Conservation (phyloP, 1,140 invertebrate species). For the Drosophila triauraria region DNA sequence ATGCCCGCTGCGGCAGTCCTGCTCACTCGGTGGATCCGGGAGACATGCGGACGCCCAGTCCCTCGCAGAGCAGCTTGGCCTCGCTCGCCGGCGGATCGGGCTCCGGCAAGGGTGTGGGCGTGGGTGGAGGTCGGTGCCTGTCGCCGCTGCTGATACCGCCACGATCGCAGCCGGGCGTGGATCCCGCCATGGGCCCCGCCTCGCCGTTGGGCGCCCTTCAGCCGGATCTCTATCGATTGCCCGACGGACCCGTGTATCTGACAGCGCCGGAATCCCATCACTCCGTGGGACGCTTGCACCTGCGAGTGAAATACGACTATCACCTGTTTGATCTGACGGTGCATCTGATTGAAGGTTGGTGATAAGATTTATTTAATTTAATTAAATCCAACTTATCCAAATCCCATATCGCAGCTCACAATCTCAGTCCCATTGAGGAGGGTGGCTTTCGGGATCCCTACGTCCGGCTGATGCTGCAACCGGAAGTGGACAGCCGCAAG, state of each 20-base stretch:
- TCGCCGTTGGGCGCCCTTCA: conserved; percentile 93
- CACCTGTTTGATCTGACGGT: conserved; percentile 94
- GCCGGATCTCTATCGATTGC: conserved; percentile 92
- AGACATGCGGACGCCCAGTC: conserved; percentile 84
- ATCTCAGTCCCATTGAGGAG: conserved; percentile 91
- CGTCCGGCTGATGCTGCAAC: conserved; percentile 90
- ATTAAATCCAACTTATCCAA: background rate
- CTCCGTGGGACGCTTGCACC: conserved; percentile 91
- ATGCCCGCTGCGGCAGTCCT: conserved; percentile 88
- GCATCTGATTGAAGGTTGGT: conserved; percentile 93
- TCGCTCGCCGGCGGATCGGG: conserved; percentile 86
- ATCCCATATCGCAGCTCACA: conserved; percentile 88
- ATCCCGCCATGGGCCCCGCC: conserved; percentile 86
- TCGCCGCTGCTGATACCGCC: conserved; percentile 90
- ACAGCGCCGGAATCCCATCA: conserved; percentile 86
- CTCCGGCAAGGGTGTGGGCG: conserved; percentile 74
- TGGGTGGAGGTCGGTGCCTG: conserved; percentile 86
- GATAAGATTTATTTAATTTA: background rate
- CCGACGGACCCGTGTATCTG: conserved; percentile 90
- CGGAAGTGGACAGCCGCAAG: conserved; percentile 93
- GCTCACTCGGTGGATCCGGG: conserved; percentile 79
- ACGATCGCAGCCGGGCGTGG: conserved; percentile 70
- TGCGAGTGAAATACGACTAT: conserved; percentile 95
- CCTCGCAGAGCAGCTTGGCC: conserved; percentile 87
- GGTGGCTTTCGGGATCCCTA: conserved; percentile 95